Conservation (phyloP, 2,797 vertebrate species). For the Pogoniulus pusillus region DNA sequence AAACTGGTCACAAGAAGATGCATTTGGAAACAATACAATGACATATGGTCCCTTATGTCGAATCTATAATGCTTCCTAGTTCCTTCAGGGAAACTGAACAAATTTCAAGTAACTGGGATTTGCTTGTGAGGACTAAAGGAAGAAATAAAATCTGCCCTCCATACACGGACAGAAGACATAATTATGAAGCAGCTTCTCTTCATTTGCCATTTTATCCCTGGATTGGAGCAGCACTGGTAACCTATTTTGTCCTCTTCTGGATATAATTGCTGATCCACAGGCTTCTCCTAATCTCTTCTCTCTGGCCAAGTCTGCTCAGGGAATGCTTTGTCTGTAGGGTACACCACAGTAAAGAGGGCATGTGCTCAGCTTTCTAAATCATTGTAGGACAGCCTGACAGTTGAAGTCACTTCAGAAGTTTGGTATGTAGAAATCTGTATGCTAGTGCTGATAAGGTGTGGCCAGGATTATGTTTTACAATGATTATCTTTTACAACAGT, state of each 20-base stretch:
- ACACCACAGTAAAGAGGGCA: not conserved
- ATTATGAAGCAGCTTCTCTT: not conserved
- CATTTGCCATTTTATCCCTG: not conserved
- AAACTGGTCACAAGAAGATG: not conserved
- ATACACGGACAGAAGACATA: not conserved
- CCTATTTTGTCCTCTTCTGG: not conserved
- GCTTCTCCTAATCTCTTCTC: not conserved
- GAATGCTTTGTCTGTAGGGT: not conserved
- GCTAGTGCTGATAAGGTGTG: not conserved
- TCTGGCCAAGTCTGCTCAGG: not conserved
- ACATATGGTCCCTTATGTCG: slow-evolving; percentile 55
- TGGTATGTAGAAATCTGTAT: not conserved
- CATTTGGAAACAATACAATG: slow-evolving; percentile 64
- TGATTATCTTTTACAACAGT: not conserved
- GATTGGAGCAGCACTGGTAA: not conserved
- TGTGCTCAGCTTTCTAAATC: not conserved
- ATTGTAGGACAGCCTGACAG: not conserved
- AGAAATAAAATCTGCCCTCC: not conserved
- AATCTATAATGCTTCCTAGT: slow-evolving; percentile 33
- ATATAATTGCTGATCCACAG: not conserved
- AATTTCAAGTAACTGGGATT: slow-evolving; percentile 42
- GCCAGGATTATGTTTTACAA: not conserved
- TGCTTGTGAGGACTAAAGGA: not conserved
- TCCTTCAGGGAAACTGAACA: slow-evolving; percentile 40
- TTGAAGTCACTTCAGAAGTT: not conserved